These are phyloP conservation scores for Zonotrichia albicollis DNA, from an alignment of 2,797 vertebrate genomes.

Conservation along the genomic window DNA sequence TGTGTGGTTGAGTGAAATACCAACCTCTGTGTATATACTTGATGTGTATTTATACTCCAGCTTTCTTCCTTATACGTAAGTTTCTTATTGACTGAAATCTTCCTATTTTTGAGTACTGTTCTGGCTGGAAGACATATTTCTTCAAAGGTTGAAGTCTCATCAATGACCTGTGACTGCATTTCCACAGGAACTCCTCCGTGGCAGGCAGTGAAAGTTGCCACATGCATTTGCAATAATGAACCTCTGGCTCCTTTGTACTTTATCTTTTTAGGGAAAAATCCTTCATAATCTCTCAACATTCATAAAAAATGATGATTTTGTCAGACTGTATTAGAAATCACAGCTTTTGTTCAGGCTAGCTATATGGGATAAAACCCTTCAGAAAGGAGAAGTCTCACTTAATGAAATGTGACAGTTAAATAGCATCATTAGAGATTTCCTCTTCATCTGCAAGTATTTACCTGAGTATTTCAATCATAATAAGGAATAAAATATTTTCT, in stretches of 20 bases:
- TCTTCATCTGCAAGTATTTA: not conserved
- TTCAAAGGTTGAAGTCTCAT: not conserved
- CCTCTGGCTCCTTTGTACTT: not conserved
- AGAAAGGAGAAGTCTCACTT: not conserved
- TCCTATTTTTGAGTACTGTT: not conserved
- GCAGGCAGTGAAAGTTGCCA: not conserved
- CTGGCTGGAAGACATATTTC: not conserved
- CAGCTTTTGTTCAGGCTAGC: constrained; percentile 35
- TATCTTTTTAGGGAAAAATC: not conserved
- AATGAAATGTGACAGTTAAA: not conserved
- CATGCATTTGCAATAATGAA: not conserved
- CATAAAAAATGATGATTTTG: not conserved
- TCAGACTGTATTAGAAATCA: constrained; percentile 18
- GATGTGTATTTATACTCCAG: not conserved
- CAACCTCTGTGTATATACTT: not conserved
- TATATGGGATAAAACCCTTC: not conserved
- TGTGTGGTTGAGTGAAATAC: not conserved
- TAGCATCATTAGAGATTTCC: not conserved
- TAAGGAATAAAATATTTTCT: not conserved
- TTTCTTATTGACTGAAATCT: constrained; percentile 16
- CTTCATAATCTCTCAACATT: not conserved
- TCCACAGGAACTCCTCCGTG: constrained; percentile 5
- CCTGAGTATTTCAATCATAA: not conserved
- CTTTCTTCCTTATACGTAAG: not conserved
- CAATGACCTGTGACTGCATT: not conserved